phyloP scores from a whole-genome alignment of 2,113 vertebrate genomes.

The Excalfactoria chinensis region DNA sequence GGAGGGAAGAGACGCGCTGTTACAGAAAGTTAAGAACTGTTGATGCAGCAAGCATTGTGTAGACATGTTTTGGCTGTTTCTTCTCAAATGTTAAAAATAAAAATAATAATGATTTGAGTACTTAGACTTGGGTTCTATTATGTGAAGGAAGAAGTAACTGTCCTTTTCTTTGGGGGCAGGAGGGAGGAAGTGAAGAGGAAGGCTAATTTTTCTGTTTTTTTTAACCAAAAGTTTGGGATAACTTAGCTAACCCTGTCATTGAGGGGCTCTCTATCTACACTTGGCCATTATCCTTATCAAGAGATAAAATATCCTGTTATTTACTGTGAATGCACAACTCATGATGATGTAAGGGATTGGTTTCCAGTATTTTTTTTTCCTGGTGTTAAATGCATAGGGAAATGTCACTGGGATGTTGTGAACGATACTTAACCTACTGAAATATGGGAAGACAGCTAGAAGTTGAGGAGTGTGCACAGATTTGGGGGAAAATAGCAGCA shows the following conservation, averaged over 20 bases:
- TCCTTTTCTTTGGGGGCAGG: neutral
- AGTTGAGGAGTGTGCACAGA: neutral
- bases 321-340: neutral
- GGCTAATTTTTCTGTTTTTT: neutral
- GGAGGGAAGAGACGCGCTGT: neutral
- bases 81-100: neutral
- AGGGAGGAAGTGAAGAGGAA: too few relatives aligned
- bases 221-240: neutral
- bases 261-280: neutral
- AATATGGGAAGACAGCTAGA: neutral
- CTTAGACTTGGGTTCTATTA: neutral
- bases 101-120: neutral
- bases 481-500: neutral
- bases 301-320: neutral
- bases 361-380: neutral
- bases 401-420: neutral
- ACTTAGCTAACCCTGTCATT: neutral
- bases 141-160: neutral
- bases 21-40: neutral
- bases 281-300: neutral
- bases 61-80: neutral
- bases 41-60: neutral
- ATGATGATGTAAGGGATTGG: neutral
- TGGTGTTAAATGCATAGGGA: neutral
- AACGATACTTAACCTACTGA: neutral